A percentile compares a stretch with the other conserved stretches of the same genome.
Conservation (phyloP, 1,140 invertebrate species). For the Drosophila auraria region DNA sequence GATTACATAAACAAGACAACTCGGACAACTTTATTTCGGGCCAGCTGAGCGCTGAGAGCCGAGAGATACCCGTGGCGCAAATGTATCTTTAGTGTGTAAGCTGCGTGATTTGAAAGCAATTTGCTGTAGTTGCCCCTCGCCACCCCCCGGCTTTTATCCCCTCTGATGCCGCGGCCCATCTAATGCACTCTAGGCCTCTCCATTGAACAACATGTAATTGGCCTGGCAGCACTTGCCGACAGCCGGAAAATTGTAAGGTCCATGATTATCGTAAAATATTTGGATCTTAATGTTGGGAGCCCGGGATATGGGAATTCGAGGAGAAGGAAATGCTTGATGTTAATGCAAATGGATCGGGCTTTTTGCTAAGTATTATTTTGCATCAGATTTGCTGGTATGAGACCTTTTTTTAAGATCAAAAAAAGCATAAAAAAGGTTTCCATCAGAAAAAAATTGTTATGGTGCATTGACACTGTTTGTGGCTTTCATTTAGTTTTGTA, state of each 20-base stretch:
- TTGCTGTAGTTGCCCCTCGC: slow-evolving; percentile 53
- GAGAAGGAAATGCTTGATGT: not conserved
- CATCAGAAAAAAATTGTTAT: not conserved
- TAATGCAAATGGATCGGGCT: not conserved
- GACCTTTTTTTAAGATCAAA: not conserved
- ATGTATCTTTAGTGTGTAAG: slow-evolving; percentile 41
- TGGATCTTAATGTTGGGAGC: slow-evolving; percentile 17
- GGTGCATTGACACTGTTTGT: not conserved
- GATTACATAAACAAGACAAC: slow-evolving; percentile 76
- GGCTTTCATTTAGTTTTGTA: not conserved
- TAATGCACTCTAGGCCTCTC: slow-evolving; percentile 13
- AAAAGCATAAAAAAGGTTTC: too few relatives aligned
- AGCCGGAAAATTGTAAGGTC: slow-evolving; percentile 38
- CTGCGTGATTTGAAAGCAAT: slow-evolving; percentile 75
- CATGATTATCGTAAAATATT: slow-evolving; percentile 39
- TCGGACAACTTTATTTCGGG: slow-evolving; percentile 74
- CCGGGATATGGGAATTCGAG: not conserved
- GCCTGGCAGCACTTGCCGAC: slow-evolving; percentile 33
- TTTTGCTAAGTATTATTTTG: not conserved
- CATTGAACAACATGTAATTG: slow-evolving; percentile 38
- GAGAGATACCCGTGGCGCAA: slow-evolving; percentile 28
- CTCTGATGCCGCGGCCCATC: slow-evolving; percentile 1
- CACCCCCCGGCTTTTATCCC: slow-evolving; percentile 4
- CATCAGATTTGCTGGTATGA: not conserved
- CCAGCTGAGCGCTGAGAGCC: slow-evolving; percentile 11